These are phyloP conservation scores for Eriocheir sinensis DNA, from an alignment of 1,140 invertebrate genomes.

Conservation along the genomic window DNA sequence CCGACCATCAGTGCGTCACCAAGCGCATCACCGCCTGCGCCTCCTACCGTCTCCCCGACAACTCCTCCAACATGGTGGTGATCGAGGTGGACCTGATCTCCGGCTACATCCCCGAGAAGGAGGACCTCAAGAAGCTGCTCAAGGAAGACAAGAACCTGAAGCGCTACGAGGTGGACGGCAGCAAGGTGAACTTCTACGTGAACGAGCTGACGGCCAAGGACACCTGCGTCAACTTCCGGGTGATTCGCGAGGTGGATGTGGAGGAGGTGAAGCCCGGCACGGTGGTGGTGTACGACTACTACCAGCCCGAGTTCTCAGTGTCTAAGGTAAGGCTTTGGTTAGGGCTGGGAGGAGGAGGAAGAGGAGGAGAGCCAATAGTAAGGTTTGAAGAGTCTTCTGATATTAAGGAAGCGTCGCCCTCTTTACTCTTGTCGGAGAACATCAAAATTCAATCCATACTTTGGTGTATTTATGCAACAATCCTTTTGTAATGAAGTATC, in stretches of 20 bases:
- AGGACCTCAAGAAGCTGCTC: slow-evolving; percentile 61
- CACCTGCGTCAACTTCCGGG: slow-evolving; percentile 82
- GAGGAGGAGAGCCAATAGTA: too few species aligned
- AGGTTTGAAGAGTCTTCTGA: too few species aligned
- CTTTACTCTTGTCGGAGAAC: too few species aligned
- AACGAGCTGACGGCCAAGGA: slow-evolving; percentile 81
- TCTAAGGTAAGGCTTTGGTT: slow-evolving; percentile 81
- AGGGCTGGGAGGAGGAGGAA: too few species aligned
- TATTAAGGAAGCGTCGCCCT: too few species aligned
- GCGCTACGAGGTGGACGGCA: slow-evolving; percentile 81
- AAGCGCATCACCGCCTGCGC: slow-evolving; percentile 67
- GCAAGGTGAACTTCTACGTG: slow-evolving; percentile 83
- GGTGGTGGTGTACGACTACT: slow-evolving; percentile 88
- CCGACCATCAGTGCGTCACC: slow-evolving; percentile 47
- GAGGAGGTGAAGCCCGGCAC: slow-evolving; percentile 85
- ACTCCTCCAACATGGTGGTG: slow-evolving; percentile 79
- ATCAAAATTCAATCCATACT: too few species aligned
- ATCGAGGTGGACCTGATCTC: slow-evolving; percentile 79
- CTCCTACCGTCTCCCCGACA: slow-evolving; percentile 68
- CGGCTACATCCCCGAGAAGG: slow-evolving; percentile 74
- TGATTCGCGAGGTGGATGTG: slow-evolving; percentile 82
- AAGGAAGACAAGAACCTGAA: slow-evolving; percentile 79
- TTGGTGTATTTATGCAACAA: too few species aligned
- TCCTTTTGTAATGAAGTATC: too few species aligned
- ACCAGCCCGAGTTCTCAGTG: slow-evolving; percentile 81